Evolutionary conservation across 2,888 invertebrate genomes (phyloP), one percentile per base, ranked within the genome.

Genomic region (Polyommatus icarus): DNA sequence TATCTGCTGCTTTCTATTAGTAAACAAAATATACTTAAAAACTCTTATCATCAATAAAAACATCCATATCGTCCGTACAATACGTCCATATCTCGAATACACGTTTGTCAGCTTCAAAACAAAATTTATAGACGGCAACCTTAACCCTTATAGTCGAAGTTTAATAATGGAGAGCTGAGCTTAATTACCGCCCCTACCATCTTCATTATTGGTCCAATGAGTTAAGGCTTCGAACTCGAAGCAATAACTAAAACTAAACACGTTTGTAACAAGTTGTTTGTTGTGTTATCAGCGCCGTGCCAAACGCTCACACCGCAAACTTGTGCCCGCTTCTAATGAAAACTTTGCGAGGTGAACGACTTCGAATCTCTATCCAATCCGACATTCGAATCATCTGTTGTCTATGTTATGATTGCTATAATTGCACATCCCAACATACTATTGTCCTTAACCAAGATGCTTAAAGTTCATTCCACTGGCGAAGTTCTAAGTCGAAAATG

Each of bases 261-360:
- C 91, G 93, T 93, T 93, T 91, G 93, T 92, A 93, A 93, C 93
- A 92, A 94, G 92, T 93, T 93, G 93, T 92, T 92, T 92, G 93
- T 93, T 91, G 90, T 91, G 92, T 93, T 94, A 94, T 94, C 93
- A 93, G 92, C 88, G 87, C 84, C 88, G 88, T 88, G 88, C 93
- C 92, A 92, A 93, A 89, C 92, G 90, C 88, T 90, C 89, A 88
- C 89, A 84, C 90, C 91, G 85, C 90, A 87, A 93, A 93, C 92
- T 93, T 92, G 87, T 88, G 85, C 88, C 83, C 87, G 86, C 79
- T 78, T 79, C 89, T 90, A 91, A 91, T 92, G 92, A 90, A 92
- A 93, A 93, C 92, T 92, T 92, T 87, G 89, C 84, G 88, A 89
- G 89, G 89, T 90, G 84, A 87, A 86, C 79, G 79, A 81, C 77